phyloP scores from a whole-genome alignment of 2,888 invertebrate genomes.

The Volucella inanis region DNA sequence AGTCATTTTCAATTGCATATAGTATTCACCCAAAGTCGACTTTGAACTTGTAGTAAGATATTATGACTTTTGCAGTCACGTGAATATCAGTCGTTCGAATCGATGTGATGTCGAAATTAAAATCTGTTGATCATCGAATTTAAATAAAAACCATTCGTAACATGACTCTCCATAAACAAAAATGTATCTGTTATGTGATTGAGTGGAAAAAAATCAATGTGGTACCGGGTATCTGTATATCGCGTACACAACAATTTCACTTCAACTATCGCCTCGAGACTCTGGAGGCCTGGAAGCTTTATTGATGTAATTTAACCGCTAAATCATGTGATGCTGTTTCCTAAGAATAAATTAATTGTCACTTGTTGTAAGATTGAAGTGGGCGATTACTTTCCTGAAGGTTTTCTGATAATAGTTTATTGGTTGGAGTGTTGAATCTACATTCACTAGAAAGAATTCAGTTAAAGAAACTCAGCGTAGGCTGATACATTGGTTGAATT shows the following conservation, averaged over 20 bases:
- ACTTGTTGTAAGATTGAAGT: too few species aligned
- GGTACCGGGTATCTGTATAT: background rate
- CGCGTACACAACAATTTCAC: background rate
- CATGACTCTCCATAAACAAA: slow-evolving; percentile 5
- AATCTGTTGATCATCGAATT: slow-evolving; percentile 19
- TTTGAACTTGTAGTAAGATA: background rate
- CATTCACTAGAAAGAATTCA: too few species aligned
- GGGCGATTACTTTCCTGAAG: too few species aligned
- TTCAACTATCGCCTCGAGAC: background rate
- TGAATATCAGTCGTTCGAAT: background rate
- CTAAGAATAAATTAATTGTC: too few species aligned
- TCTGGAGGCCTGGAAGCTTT: background rate
- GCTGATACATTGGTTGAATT: too few species aligned
- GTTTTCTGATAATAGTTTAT: too few species aligned
- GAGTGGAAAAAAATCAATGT: slow-evolving; percentile 10
- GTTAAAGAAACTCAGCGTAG: too few species aligned
- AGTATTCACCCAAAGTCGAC: background rate
- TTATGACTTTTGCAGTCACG: slow-evolving; percentile 16
- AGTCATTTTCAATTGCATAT: background rate
- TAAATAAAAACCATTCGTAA: slow-evolving; percentile 5
- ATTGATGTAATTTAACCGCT: background rate
- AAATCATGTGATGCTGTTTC: too few species aligned
- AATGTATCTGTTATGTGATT: background rate
- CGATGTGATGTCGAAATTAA: background rate
- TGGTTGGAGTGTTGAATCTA: too few species aligned